A percentile compares a stretch with the other conserved stretches of the same genome.
phyloP scores from a whole-genome alignment of 2,113 vertebrate genomes.

The Siniperca chuatsi region DNA sequence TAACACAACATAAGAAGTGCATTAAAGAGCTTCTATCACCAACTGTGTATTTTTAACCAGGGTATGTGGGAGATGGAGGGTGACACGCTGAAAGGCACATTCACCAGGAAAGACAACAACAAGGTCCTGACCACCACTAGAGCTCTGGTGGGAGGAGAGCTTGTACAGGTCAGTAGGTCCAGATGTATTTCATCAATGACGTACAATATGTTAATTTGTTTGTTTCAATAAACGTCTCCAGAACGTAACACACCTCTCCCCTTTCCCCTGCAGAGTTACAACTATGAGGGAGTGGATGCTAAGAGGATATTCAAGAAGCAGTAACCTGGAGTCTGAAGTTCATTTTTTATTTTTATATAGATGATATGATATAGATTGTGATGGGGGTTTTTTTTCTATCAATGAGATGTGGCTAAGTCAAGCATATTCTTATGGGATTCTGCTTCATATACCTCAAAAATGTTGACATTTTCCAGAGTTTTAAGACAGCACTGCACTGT shows the following conservation, averaged over 20 bases:
- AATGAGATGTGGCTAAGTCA: neutral
- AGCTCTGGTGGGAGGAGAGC: constrained; percentile 84
- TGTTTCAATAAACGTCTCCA: neutral
- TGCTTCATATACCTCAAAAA: constrained; percentile 37
- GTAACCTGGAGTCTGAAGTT: constrained; percentile 69
- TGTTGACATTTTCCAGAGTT: neutral
- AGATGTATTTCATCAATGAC: neutral
- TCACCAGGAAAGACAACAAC: constrained; percentile 90
- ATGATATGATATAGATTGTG: constrained; percentile 8
- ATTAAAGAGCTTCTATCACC: neutral
- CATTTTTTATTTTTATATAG: constrained; percentile 52
- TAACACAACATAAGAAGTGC: neutral
- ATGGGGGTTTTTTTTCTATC: neutral
- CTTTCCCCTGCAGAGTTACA: constrained; percentile 83
- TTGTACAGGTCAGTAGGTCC: constrained; percentile 88
- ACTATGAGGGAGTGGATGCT: constrained; percentile 91
- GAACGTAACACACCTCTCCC: neutral
- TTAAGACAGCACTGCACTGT: neutral
- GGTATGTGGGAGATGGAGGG: constrained; percentile 88
- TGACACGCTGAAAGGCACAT: constrained; percentile 85
- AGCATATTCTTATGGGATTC: constrained; percentile 9
- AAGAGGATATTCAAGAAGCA: constrained; percentile 93
- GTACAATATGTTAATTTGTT: neutral
- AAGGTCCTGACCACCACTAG: constrained; percentile 85
- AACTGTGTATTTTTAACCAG: constrained; percentile 69